Evolutionary conservation across 2,113 vertebrate species (phyloP).

Genomic region (Caranx ignobilis): DNA sequence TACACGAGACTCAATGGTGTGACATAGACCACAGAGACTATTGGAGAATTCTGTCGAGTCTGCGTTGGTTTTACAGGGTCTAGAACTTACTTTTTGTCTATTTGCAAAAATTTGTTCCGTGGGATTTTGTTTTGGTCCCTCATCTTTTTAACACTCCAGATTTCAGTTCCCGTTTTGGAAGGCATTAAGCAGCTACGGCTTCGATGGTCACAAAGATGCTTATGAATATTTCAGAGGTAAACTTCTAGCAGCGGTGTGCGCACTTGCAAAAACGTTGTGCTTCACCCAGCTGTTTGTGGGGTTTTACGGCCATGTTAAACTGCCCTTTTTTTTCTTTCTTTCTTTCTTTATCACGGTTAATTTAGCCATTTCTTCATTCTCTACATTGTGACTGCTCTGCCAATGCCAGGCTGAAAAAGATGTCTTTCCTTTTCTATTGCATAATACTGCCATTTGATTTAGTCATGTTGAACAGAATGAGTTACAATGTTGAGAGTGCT

Average conservation of each 20-base stretch:
- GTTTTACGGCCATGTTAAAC: conserved; percentile 48
- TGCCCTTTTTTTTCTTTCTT: conserved; percentile 7
- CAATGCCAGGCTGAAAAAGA: conserved; percentile 65
- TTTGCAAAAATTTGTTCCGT: conserved; percentile 55
- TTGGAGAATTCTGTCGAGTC: conserved; percentile 45
- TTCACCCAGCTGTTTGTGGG: conserved; percentile 54
- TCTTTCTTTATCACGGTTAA: conserved; percentile 15
- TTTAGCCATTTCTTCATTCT: conserved; percentile 58
- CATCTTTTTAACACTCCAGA: conserved; percentile 41
- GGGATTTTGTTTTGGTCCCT: conserved; percentile 54
- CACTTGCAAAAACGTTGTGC: conserved; percentile 62
- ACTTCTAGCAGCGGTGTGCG: conserved; percentile 59
- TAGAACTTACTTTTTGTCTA: conserved; percentile 65
- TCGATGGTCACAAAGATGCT: conserved; percentile 56
- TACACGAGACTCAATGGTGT: conserved; percentile 47
- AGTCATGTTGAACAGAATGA: conserved; percentile 69
- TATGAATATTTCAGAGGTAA: conserved; percentile 75
- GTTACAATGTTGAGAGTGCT: conserved; percentile 75
- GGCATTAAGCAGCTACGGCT: conserved; percentile 59
- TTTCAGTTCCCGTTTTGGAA: conserved; percentile 65
- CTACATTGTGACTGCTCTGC: conserved; percentile 62
- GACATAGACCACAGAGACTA: conserved; percentile 49
- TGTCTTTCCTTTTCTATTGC: conserved; percentile 79
- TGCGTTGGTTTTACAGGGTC: conserved; percentile 72
- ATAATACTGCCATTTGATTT: conserved; percentile 81